phyloP scores from a whole-genome alignment of 2,797 vertebrate species.

The Sternotherus odoratus region DNA sequence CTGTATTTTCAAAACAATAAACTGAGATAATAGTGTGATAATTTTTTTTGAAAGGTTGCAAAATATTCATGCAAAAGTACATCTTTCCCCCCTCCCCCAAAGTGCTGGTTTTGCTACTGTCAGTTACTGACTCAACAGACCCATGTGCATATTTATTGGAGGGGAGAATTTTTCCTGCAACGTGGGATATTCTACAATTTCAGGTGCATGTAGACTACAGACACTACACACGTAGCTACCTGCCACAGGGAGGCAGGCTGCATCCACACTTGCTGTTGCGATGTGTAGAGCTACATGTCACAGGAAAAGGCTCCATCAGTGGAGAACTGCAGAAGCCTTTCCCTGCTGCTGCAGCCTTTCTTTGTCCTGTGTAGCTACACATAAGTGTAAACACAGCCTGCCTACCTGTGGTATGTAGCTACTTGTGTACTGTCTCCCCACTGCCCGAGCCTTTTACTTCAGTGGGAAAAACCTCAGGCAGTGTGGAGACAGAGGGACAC shows the following conservation, averaged over 20 bases:
- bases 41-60: not conserved
- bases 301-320: not conserved
- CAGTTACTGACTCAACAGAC: not conserved
- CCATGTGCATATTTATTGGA: not conserved
- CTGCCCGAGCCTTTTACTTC: too few relatives aligned
- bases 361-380: not conserved
- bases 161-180: not conserved
- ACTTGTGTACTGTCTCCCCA: not conserved
- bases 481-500: not conserved
- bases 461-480: not conserved
- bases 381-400: not conserved
- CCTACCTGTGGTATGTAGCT: not conserved
- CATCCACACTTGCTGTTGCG: not conserved
- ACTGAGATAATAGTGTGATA: not conserved
- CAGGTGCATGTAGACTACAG: not conserved
- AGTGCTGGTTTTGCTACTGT: not conserved
- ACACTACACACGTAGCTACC: not conserved
- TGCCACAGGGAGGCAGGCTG: not conserved
- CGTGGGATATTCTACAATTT: not conserved
- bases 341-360: not conserved
- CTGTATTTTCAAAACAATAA: not conserved
- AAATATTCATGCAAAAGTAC: not conserved
- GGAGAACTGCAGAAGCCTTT: not conserved
- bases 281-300: not conserved
- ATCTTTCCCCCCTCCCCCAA: too few relatives aligned